A percentile compares a stretch with the other conserved stretches of the same genome.
Conservation (phyloP, 53 echinoderm and acorn worm genomes). For the Stichopus horrens region DNA sequence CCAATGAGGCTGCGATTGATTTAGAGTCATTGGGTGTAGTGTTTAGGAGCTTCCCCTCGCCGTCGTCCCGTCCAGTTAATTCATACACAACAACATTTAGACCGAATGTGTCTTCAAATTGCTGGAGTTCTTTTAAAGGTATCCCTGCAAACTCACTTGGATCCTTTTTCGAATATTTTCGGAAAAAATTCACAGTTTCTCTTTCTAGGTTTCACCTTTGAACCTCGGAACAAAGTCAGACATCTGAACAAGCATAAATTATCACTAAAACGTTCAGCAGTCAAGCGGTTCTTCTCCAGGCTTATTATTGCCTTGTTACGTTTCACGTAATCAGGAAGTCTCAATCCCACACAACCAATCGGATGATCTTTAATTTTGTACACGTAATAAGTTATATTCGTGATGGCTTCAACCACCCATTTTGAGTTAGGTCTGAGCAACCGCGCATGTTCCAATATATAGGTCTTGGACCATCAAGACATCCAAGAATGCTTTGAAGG, state of each 20-base stretch:
- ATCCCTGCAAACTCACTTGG: constrained; percentile 26
- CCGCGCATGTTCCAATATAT: constrained; percentile 26
- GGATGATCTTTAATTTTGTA: constrained; percentile 39
- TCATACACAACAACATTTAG: constrained; percentile 48
- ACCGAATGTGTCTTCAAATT: constrained; percentile 38
- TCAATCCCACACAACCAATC: constrained; percentile 42
- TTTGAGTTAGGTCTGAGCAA: constrained; percentile 40
- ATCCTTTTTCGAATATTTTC: background rate
- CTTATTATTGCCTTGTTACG: constrained; percentile 26
- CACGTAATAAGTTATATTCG: constrained; percentile 47
- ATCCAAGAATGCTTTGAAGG: constrained; percentile 20
- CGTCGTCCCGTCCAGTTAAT: background rate
- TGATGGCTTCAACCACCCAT: constrained; percentile 46
- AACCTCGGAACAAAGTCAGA: too few species aligned
- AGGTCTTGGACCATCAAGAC: constrained; percentile 1
- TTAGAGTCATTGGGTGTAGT: background rate
- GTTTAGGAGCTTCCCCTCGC: background rate
- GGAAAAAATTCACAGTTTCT: constrained; percentile 28
- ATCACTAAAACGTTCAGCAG: constrained; percentile 23
- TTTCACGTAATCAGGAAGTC: constrained; percentile 31
- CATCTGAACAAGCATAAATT: constrained; percentile 54
- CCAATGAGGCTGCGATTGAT: background rate
- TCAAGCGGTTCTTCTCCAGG: constrained; percentile 22
- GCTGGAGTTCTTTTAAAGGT: constrained; percentile 20
- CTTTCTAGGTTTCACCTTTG: too few species aligned